Base-by-base conservation (phyloP, 2,888 invertebrate genomes). In the Hirtodrosophila alboralis region DNA sequence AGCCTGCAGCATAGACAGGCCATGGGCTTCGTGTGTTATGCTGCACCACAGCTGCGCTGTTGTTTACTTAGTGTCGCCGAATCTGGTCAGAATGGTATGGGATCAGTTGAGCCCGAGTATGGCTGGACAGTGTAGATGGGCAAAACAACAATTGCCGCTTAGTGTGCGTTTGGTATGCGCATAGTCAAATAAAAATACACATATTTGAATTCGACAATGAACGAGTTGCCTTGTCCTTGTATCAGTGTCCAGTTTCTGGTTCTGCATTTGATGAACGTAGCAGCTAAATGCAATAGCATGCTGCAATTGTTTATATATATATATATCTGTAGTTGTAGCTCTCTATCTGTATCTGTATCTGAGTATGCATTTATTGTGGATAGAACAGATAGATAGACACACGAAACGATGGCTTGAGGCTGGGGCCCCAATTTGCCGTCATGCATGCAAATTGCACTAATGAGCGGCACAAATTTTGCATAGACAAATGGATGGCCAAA, bases 381-480 rank as follows among this genome's bases (percentile, higher is more conserved):
- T 75, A 48, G 43, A 48, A 59, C 58, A 66, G 83, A 65, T 62
- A 62, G 71, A 52, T 60, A 53, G 77, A 65, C 69, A 59, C 56
- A n/a, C n/a, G n/a, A 58, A 51, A 48, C 58, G 51, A 13, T 58
- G 67, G 71, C 66, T 70, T 49, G 37, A 72, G 60, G 54, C 59
- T 67, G 72, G 72, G 61, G 51, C 59, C 76, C 63, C 73, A 67
- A 79, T 83, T 85, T 85, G 80, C 73, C 64, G 58, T 64, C 85
- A 79, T 83, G 80, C 80, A 79, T 85, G 84, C 84, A 83, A 80
- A 85, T 85, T 75, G 84, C 80, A 79, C 86, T 80, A 80, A 80
- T 80, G 85, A 80, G 80, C 76, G 72, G 45, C 51, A 58, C 68
- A 78, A 84, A 83, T 85, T 85, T 83, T 64, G 79, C 77, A 77